These are phyloP conservation scores for Chrysochloris asiatica DNA, from an alignment of 2,113 vertebrate genomes.

Conservation along the genomic window DNA sequence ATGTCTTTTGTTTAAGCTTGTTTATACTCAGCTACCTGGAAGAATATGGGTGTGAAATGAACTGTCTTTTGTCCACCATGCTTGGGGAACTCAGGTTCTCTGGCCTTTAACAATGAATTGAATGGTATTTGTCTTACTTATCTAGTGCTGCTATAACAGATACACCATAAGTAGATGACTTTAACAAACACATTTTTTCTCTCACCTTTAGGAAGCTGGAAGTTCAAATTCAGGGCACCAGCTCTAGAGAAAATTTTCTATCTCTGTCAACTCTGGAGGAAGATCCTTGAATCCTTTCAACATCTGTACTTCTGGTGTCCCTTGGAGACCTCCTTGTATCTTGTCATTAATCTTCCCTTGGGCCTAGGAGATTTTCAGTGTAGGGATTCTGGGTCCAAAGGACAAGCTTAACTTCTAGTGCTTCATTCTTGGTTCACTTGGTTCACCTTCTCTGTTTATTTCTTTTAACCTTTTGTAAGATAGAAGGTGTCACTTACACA, in stretches of 20 bases:
- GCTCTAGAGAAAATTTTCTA: neutral
- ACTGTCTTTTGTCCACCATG: slow-evolving; percentile 29
- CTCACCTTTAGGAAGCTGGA: neutral
- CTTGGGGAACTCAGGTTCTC: neutral
- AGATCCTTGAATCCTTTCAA: neutral
- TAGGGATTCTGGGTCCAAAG: neutral
- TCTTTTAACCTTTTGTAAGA: neutral
- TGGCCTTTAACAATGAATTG: neutral
- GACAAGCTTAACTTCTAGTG: neutral
- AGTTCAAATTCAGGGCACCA: neutral
- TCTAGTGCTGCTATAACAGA: neutral
- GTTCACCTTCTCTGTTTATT: neutral
- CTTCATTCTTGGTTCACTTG: neutral
- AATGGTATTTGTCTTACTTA: neutral
- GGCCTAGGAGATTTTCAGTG: neutral
- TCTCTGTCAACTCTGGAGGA: too few relatives aligned
- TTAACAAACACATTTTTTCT: neutral
- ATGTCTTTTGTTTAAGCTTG: slow-evolving; percentile 55
- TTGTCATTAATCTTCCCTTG: neutral
- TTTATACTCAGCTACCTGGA: slow-evolving; percentile 31
- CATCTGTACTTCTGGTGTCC: neutral
- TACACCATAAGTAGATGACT: neutral
- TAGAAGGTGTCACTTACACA: neutral
- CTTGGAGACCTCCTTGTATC: neutral
- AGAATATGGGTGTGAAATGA: slow-evolving; percentile 64